Evolutionary conservation across 2,113 vertebrate genomes (phyloP), one percentile per base, ranked within the genome.

Genomic region (Anoplopoma fimbria): DNA sequence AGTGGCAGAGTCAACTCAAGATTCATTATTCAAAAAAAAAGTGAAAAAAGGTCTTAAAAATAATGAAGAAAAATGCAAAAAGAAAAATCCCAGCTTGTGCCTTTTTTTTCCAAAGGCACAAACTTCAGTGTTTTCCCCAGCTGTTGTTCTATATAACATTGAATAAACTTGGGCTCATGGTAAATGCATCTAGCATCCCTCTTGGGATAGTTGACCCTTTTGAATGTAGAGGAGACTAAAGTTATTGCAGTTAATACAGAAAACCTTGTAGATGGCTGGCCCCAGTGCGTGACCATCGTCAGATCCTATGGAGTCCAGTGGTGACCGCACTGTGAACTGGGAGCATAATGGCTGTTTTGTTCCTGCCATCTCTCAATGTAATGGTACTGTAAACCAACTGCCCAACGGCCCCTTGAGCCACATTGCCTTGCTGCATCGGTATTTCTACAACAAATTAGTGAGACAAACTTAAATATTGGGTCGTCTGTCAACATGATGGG

Each of bases 401-500:
- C 21, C 70, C 77, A 40, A 40, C 86, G 77, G 77, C 81, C 89
- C 91, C 92, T 76, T 80, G 79, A 93, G 93, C 91, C 83, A 91
- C 90, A 87, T 86, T 88, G 88, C 90, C 89, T 91, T 31, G 86
- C 87, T 79, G 88, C 71, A 55, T 31, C 45, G 86, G 88, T 89
- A 93, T 91, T 93, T 82, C 86, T 84, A 93, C 95, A 94, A 95
- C 95, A 96, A 93, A 93, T 94, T 94, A 93, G 85, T 45, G 79
- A 88, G 93, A 91, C 74, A 86, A 91, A 94, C 92, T 92, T 95
- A 97, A 97, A 97, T 96, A 96, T 96, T 94, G 95, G 95, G 95
- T 94, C 88, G 80, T 97, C 95, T 96, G 97, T 97, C 97, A 97
- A 93, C 95, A 95, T 96, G 97, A 97, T 94, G 95, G 96, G 96